Percentiles rank a stretch among this genome's conserved stretches.
phyloP scores from a whole-genome alignment of 2,797 vertebrate genomes.

The Oreochromis mossambicus region DNA sequence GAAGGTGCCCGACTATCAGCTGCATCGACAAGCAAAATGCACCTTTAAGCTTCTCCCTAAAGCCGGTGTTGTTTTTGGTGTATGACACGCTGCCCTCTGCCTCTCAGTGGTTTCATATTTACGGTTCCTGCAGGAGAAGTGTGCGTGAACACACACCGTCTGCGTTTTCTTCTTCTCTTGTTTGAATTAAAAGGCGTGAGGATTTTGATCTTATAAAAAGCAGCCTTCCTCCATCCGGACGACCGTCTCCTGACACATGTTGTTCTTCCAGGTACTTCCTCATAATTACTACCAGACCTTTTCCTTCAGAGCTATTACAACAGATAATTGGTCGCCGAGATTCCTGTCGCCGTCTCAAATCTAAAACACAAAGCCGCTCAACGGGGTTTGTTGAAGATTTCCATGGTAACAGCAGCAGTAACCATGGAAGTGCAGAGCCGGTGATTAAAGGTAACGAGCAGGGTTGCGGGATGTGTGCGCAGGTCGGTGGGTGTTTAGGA shows the following conservation, averaged over 20 bases:
- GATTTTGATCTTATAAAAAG: background rate
- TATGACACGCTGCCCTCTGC: fast-evolving
- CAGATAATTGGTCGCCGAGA: conserved; percentile 48
- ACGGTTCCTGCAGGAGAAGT: background rate
- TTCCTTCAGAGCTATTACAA: background rate
- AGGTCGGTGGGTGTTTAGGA: conserved; percentile 21
- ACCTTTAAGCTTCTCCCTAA: background rate
- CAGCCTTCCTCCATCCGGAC: background rate
- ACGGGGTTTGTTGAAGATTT: conserved; percentile 48
- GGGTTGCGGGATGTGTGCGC: conserved; percentile 1
- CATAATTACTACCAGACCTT: background rate
- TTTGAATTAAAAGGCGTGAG: background rate
- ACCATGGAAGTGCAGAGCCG: conserved; percentile 57
- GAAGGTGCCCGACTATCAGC: fast-evolving
- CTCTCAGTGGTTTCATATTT: background rate
- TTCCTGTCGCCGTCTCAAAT: conserved; percentile 51
- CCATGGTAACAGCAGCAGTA: conserved; percentile 67
- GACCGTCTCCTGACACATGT: background rate
- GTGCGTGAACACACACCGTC: fast-evolving
- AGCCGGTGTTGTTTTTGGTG: background rate
- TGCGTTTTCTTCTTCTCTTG: fast-evolving
- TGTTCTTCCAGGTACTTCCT: background rate
- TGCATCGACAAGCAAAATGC: background rate
- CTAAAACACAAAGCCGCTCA: conserved; percentile 31
- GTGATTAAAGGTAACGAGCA: conserved; percentile 54